Base-by-base conservation (phyloP, 1,140 invertebrate genomes). In the Drosophila sp. region DNA sequence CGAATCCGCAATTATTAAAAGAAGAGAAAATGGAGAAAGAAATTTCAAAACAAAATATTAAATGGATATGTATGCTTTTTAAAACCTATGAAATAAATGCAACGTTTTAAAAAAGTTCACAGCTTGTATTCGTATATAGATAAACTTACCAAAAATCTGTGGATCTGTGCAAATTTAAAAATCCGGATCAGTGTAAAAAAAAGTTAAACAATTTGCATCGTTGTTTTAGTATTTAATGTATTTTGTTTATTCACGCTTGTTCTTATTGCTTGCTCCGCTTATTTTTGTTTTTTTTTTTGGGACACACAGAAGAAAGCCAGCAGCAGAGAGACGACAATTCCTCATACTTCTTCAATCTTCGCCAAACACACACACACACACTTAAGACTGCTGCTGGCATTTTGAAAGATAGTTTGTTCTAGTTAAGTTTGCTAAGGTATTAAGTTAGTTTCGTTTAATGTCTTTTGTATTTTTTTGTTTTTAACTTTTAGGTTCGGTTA, bases 191-290 rank as follows among this genome's bases (percentile, higher is more conserved):
- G 27, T 7, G 4, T 6, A 6, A 36, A 9, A 11, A 11, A 8
- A 2, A 50, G 27, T 2, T 51, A 63, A 63, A 9, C 32, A 27
- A 18, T 46, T 7, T 11, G 8, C 32, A 25, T 61, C 8, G 7
- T 36, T 54, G 38, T 1, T 65, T 54, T 41, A 62, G 32, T 70
- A 63, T 70, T 62, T 11, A 61, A 43, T 36, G 27, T 69, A 61
- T 61, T 27, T 61, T 66, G 54, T 69, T 70, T 70, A 70, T 70
- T 70, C 58, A 70, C 66, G 66, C 66, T 63, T 70, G 29, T 70
- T 70, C 58, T 70, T 16, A 25, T 63, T 63, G 58, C 58, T 63
- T 63, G 46, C 66, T 70, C 14, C 13, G 66, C 18, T 53, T 59
- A 59, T 1, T 38, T 2, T 25, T 46, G 27, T 27, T 50, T 0